Conservation (phyloP, 2,888 invertebrate genomes). For the Folsomia candida region DNA sequence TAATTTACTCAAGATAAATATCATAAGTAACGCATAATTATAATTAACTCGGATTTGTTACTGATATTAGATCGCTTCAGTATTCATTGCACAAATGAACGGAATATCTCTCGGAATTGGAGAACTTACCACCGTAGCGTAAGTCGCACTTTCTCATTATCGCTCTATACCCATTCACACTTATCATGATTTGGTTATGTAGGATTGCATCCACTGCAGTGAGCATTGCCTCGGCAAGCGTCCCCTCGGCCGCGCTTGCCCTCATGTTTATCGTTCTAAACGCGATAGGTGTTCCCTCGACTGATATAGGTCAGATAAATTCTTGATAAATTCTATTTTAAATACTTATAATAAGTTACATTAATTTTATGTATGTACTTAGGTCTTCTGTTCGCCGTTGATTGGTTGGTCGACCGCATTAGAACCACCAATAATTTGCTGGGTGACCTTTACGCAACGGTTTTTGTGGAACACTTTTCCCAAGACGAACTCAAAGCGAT, state of each 20-base stretch:
- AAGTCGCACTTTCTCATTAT: slow-evolving; percentile 51
- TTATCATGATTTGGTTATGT: slow-evolving; percentile 43
- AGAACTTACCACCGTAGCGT: slow-evolving; percentile 84
- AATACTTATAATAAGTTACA: too few relatives aligned
- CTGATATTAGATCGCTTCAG: slow-evolving; percentile 80
- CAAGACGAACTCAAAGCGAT: slow-evolving; percentile 73
- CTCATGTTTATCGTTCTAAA: slow-evolving; percentile 76
- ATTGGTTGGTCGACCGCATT: slow-evolving; percentile 88
- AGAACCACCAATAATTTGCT: slow-evolving; percentile 84
- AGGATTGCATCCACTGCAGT: slow-evolving; percentile 80
- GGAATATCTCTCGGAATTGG: slow-evolving; percentile 75
- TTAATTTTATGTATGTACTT: too few relatives aligned
- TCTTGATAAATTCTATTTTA: too few relatives aligned
- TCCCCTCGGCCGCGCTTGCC: slow-evolving; percentile 82
- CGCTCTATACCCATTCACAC: neutral
- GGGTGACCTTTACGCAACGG: slow-evolving; percentile 83
- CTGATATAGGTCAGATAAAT: too few relatives aligned
- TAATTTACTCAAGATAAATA: too few relatives aligned
- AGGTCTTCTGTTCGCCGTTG: slow-evolving; percentile 79
- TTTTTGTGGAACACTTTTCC: slow-evolving; percentile 77
- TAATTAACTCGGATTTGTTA: neutral
- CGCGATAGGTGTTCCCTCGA: slow-evolving; percentile 78
- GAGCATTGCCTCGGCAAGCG: slow-evolving; percentile 81
- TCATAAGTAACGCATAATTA: too few relatives aligned
- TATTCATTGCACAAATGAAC: slow-evolving; percentile 86